Conservation (phyloP, 2,888 invertebrate species). For the Zelleria hepariella region DNA sequence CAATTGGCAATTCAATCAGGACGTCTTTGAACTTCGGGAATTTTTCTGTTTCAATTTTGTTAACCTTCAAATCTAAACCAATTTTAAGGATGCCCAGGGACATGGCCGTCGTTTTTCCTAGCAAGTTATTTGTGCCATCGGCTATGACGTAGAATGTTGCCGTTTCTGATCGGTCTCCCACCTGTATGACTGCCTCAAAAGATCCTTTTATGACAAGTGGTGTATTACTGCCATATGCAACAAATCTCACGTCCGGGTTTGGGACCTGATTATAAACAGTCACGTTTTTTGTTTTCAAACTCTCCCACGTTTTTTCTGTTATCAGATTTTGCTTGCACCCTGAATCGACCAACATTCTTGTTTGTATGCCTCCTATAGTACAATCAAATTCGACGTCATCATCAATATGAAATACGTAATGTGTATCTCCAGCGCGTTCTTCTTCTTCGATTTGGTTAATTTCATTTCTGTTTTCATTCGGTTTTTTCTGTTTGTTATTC, state of each 20-base stretch:
- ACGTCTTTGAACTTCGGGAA: conserved; percentile 6
- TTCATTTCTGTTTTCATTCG: too few species aligned
- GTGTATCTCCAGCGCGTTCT: conserved; percentile 7
- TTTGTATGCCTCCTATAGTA: conserved; percentile 17
- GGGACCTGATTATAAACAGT: not conserved
- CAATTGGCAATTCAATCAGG: not conserved
- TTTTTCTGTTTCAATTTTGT: not conserved
- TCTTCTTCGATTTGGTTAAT: too few species aligned
- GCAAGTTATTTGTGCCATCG: conserved; percentile 2
- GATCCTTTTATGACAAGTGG: not conserved
- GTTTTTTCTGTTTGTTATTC: not conserved
- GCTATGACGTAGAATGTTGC: conserved; percentile 4
- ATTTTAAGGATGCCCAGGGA: not conserved
- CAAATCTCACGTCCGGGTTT: not conserved
- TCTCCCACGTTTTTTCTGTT: conserved; percentile 8
- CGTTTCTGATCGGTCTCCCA: not conserved
- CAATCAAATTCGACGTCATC: conserved; percentile 15
- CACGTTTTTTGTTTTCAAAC: not conserved
- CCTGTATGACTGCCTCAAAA: not conserved
- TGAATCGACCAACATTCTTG: conserved; percentile 18
- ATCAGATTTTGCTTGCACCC: conserved; percentile 17
- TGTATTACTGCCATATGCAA: not conserved
- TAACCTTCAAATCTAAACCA: not conserved
- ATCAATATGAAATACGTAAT: conserved; percentile 12
- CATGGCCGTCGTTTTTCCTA: conserved; percentile 5